phyloP scores from a whole-genome alignment of 2,113 vertebrate species.

The Paramormyrops kingsleyae region DNA sequence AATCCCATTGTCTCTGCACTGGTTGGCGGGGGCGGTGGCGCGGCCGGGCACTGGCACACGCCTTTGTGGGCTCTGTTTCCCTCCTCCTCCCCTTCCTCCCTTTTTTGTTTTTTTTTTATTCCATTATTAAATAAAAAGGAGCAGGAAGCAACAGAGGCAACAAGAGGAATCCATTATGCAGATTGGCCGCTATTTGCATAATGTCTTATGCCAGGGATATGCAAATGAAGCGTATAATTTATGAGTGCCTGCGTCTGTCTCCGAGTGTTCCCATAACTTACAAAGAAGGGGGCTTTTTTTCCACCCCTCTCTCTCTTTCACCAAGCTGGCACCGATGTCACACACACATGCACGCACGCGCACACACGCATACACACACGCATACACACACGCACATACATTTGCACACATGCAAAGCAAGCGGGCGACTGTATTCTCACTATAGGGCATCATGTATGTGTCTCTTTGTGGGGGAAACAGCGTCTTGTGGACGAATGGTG shows the following conservation, averaged over 20 bases:
- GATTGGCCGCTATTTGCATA: slow-evolving; percentile 87
- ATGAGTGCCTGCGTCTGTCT: slow-evolving; percentile 84
- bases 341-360: slow-evolving; percentile 27
- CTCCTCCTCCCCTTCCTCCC: slow-evolving; percentile 53
- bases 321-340: slow-evolving; percentile 52
- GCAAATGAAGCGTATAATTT: slow-evolving; percentile 95
- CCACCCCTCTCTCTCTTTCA: slow-evolving; percentile 32
- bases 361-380: slow-evolving; percentile 39
- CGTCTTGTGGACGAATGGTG: slow-evolving; percentile 45
- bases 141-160: slow-evolving; percentile 80
- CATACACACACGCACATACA: slow-evolving; percentile 40
- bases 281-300: slow-evolving; percentile 59
- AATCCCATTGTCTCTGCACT: slow-evolving; percentile 3
- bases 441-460: slow-evolving; percentile 48
- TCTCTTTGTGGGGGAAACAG: slow-evolving; percentile 50
- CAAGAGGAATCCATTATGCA: slow-evolving; percentile 95
- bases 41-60: slow-evolving; percentile 32
- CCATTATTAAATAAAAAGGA: slow-evolving; percentile 67
- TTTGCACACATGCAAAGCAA: slow-evolving; percentile 41
- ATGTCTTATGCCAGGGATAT: slow-evolving; percentile 90
- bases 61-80: slow-evolving; percentile 15
- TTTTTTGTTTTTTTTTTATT: slow-evolving; percentile 56
- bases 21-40: slow-evolving; percentile 31
- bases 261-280: slow-evolving; percentile 88
- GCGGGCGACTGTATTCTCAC: slow-evolving; percentile 41